A percentile compares a stretch with the other conserved stretches of the same genome.
Conservation (phyloP, 2,113 vertebrate genomes). For the Prionailurus bengalensis region DNA sequence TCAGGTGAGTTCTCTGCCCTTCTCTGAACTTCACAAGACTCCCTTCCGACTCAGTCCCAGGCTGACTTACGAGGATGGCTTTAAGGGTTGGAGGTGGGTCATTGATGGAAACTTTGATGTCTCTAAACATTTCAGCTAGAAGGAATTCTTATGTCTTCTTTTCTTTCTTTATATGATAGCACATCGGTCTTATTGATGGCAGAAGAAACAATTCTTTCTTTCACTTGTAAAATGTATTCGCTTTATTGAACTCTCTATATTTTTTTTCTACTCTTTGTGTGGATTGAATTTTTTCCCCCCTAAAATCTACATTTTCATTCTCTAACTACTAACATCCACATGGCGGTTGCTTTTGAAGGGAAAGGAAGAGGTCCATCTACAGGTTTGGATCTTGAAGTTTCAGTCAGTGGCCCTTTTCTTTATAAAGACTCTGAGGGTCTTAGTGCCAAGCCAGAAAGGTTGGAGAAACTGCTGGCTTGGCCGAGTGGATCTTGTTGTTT, state of each 20-base stretch:
- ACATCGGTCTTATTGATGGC: constrained; percentile 78
- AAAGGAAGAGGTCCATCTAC: constrained; percentile 71
- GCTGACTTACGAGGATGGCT: background rate
- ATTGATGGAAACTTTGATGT: background rate
- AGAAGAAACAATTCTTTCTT: constrained; percentile 73
- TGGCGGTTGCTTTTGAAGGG: constrained; percentile 70
- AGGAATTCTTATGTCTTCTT: background rate
- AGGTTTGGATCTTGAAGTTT: constrained; percentile 75
- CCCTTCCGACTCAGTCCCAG: background rate
- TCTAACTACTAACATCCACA: constrained; percentile 73
- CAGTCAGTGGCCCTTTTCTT: constrained; percentile 59
- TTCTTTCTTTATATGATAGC: constrained; percentile 53
- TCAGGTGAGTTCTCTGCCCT: constrained; percentile 88
- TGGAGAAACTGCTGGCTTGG: constrained; percentile 97
- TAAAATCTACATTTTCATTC: constrained; percentile 45
- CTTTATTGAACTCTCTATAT: constrained; percentile 82
- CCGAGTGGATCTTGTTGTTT: constrained; percentile 92
- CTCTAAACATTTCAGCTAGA: constrained; percentile 23
- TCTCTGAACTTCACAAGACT: background rate
- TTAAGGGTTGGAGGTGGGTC: background rate
- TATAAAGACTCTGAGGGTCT: constrained; percentile 73
- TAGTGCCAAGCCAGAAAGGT: constrained; percentile 95
- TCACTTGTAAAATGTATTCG: constrained; percentile 85
- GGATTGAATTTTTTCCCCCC: constrained; percentile 52
- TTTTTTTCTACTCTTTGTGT: constrained; percentile 81